A percentile compares a stretch with the other conserved stretches of the same genome.
Conservation (phyloP, 2,113 vertebrate species). For the Pseudonaja textilis region DNA sequence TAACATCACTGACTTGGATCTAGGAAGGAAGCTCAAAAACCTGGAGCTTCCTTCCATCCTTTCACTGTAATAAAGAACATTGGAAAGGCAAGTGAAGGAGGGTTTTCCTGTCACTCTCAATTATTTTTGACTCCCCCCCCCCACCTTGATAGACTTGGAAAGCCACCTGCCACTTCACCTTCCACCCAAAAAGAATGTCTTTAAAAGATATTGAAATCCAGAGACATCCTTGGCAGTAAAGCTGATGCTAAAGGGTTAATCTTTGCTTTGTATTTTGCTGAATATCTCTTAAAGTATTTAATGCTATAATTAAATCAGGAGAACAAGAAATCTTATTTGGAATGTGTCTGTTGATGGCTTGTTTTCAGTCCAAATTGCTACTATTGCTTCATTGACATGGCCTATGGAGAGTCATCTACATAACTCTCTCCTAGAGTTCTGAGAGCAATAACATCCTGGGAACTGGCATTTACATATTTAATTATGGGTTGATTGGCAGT, state of each 20-base stretch:
- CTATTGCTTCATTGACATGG: background rate
- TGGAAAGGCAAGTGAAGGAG: background rate
- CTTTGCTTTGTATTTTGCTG: background rate
- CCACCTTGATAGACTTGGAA: background rate
- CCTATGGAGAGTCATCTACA: background rate
- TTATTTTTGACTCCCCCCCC: background rate
- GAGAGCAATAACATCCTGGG: background rate
- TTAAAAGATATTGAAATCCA: background rate
- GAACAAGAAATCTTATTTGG: background rate
- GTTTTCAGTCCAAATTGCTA: background rate
- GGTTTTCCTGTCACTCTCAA: background rate
- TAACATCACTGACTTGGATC: background rate
- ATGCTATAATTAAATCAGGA: background rate
- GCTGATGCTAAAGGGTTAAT: background rate
- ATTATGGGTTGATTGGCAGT: background rate
- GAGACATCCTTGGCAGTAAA: background rate
- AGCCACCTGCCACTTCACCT: background rate
- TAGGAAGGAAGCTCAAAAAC: background rate
- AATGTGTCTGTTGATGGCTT: background rate
- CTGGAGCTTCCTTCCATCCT: background rate
- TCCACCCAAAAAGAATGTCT: background rate
- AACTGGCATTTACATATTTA: background rate
- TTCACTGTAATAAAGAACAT: background rate
- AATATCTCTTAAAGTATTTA: background rate
- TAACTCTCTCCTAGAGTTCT: background rate